Base-by-base conservation (phyloP, 2,797 vertebrate species). In the Crax fasciolata region DNA sequence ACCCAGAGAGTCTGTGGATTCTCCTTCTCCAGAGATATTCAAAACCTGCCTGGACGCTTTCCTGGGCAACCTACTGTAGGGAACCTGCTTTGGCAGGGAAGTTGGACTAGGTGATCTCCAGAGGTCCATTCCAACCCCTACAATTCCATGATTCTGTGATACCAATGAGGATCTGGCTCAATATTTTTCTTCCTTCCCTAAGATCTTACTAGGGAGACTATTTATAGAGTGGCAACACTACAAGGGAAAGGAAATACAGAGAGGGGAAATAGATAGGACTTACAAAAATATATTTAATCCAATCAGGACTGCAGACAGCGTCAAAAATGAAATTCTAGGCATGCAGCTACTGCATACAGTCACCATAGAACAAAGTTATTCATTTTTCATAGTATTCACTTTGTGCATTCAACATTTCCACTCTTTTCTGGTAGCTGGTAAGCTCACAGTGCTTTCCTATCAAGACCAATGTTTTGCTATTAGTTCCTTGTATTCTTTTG, bases 251-350 rank as follows among this genome's bases (percentile, higher is more conserved):
- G 71, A 95, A 91, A 84, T 51, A 44, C 66, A 20, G 73, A 91
- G 77, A 92, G 7, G 58, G 62, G 44, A 93, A 94, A 88, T 66
- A 39, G 55, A 59, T 49, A 79, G 90, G 88, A 48, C 79, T 71
- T 93, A 94, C 84, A 90, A 94, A 95, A 97, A 84, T 75, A 84
- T 88, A 81, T 86, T 70, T 90, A 91, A 93, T 91, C 80, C 87
- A 90, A 84, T 94, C 51, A 90, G 78, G 90, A 78, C 71, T 94
- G 72, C 27, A 88, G 73, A 88, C 30, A 90, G 65, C 58, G 61
- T 85, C 57, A 95, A 39, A 74, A 93, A 90, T 79, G 1, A 90
- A 88, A 90, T 76, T 94, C 63, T 79, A 70, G 35, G 80, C 82
- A 52, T 1, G 1, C 1, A 3, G n/a, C 57, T 81, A 43, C 32